Evolutionary conservation across 2,888 invertebrate genomes (phyloP).

Genomic region (Meliscaeva auricollis): DNA sequence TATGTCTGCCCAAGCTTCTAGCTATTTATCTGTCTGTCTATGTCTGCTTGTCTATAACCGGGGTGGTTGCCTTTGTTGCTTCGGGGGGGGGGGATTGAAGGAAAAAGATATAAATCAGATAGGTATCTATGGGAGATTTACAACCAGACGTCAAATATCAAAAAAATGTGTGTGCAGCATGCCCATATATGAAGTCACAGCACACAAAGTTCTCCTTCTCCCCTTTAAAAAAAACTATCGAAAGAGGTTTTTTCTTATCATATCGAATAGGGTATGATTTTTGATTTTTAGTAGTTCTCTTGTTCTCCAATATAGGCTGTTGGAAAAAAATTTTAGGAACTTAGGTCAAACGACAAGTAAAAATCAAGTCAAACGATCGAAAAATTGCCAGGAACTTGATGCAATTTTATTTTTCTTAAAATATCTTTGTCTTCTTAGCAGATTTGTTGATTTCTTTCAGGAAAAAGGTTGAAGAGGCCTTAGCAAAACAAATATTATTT

Average conservation of each 20-base stretch:
- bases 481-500: no score
- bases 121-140: conserved; percentile 55
- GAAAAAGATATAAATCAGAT: conserved; percentile 61
- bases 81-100: conserved; percentile 2
- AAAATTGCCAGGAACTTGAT: no score
- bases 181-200: conserved; percentile 21
- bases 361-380: no score
- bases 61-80: conserved; percentile 23
- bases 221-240: conserved; percentile 4
- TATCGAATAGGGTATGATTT: neutral
- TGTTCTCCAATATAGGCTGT: no score
- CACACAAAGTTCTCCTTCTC: neutral
- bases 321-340: no score
- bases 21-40: neutral
- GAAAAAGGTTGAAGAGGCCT: no score
- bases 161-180: conserved; percentile 48
- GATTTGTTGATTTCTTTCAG: no score
- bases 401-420: no score
- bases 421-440: no score
- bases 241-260: neutral
- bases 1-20: conserved; percentile 12
- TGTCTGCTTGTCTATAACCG: conserved; percentile 42
- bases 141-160: conserved; percentile 58
- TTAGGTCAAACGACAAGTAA: no score
- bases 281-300: no score